Evolutionary conservation across 2,113 vertebrate genomes (phyloP).

Genomic region (Misgurnus anguillicaudatus): DNA sequence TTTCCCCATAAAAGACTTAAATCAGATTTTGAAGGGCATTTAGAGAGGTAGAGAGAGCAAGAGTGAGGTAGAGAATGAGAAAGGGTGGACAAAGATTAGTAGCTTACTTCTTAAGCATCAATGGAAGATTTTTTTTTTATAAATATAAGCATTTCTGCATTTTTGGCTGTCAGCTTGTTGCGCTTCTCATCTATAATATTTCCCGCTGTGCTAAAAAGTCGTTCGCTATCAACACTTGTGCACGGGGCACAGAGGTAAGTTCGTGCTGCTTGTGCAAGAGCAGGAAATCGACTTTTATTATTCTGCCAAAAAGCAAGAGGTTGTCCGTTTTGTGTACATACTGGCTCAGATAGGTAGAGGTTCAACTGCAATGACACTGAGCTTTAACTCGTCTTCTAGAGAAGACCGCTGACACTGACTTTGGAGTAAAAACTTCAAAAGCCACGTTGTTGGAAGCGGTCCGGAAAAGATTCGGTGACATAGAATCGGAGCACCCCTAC

Average conservation of each 20-base stretch:
- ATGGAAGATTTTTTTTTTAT: background rate
- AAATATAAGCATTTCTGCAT: background rate
- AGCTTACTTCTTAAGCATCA: background rate
- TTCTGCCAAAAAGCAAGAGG: background rate
- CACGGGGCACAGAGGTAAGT: background rate
- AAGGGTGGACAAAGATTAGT: background rate
- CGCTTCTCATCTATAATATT: background rate
- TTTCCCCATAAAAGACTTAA: background rate
- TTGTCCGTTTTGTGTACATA: background rate
- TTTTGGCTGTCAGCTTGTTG: background rate
- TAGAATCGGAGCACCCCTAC: too few relatives aligned
- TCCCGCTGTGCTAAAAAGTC: slow-evolving; percentile 1
- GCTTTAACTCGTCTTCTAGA: too few relatives aligned
- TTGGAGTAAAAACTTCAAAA: too few relatives aligned
- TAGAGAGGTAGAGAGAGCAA: background rate
- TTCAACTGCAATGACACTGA: background rate
- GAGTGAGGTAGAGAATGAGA: background rate
- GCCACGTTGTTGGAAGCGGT: too few relatives aligned
- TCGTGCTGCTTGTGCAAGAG: background rate
- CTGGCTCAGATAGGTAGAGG: background rate
- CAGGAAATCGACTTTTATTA: too few relatives aligned
- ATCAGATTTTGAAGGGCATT: background rate
- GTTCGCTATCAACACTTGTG: background rate
- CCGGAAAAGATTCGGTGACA: too few relatives aligned
- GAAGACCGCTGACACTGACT: too few relatives aligned